Evolutionary conservation across 2,113 vertebrate genomes (phyloP), one percentile per base, ranked within the genome.

Genomic region (Ammospiza nelsoni): DNA sequence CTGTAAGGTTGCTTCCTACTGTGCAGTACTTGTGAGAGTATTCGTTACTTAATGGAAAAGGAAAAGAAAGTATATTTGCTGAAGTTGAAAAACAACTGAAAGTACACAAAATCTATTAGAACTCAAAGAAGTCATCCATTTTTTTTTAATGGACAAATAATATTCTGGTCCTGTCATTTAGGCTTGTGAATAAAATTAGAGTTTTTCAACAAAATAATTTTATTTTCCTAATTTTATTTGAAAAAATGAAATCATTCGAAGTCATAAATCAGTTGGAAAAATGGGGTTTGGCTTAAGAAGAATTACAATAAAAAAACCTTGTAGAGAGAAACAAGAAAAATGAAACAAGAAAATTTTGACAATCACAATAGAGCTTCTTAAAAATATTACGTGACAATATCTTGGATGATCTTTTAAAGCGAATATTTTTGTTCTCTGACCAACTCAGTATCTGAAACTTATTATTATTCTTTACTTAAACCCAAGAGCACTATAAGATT

Each of bases 21-120:
- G 37, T 58, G 52, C 12, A 37, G 73, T 80, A 31, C n/a, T 44
- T 61, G 11, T 37, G 63, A 75, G 22, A n/a, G 85, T 94, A 59
- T 54, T 84, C 5, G 16, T 75, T 89, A 62, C 67, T 87, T 77
- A 86, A 43, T 17, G 5, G 62, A 78, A 84, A 89, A 84, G 65
- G 22, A 89, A 66, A 92, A 90, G 7, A 19, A 65, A 12, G 71
- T 57, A 4, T 58, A n/a, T 67, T 74, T 93, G 18, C 35, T 89
- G 66, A 59, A 28, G 35, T 6, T 85, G 24, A 59, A 84, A 88
- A 94, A 35, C 7, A 96, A 29, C 49, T 41, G 25, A 6, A 33
- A 76, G n/a, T n/a, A 48, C 49, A 69, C 46, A 83, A 96, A 88
- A 79, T 73, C 54, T 82, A 52, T 82, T 79, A 84, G 43, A 91